These are phyloP conservation scores for Tetragonula carbonaria DNA, from an alignment of 2,888 invertebrate species.

Conservation along the genomic window DNA sequence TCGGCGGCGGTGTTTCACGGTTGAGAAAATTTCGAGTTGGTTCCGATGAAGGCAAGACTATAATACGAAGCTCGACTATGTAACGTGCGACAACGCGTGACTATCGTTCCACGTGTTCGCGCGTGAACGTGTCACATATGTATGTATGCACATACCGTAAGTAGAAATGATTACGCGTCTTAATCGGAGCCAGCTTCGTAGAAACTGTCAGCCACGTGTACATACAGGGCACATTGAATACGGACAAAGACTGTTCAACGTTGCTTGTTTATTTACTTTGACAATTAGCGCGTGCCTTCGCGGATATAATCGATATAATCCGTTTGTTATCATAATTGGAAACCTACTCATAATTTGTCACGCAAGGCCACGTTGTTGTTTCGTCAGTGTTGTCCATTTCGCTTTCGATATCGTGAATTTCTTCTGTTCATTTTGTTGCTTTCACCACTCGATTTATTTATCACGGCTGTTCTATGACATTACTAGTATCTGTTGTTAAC, in stretches of 20 bases:
- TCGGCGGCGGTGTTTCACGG: not conserved
- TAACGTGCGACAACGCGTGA: constrained; percentile 25
- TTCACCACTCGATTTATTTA: no score
- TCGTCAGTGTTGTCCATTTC: not conserved
- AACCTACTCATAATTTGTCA: constrained; percentile 4
- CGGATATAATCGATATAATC: constrained; percentile 10
- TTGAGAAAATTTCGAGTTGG: not conserved
- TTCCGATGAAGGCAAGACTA: not conserved
- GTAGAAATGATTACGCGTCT: constrained; percentile 36
- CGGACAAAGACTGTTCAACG: constrained; percentile 29
- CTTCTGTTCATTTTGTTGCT: no score
- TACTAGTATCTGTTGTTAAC: no score
- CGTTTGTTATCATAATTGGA: constrained; percentile 33
- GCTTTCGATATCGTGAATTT: not conserved
- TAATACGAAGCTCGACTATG: not conserved
- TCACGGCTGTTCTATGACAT: no score
- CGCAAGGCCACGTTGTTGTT: not conserved
- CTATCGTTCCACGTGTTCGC: constrained; percentile 36
- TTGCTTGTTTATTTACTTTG: not conserved
- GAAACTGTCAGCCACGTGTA: constrained; percentile 43
- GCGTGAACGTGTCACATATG: not conserved
- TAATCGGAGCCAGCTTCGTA: constrained; percentile 31
- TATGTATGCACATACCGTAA: not conserved
- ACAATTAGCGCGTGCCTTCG: constrained; percentile 27
- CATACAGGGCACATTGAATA: not conserved